Percentiles rank a stretch among this genome's conserved stretches.
Conservation (phyloP, 2,113 vertebrate genomes). For the Colistium nudipinnis region DNA sequence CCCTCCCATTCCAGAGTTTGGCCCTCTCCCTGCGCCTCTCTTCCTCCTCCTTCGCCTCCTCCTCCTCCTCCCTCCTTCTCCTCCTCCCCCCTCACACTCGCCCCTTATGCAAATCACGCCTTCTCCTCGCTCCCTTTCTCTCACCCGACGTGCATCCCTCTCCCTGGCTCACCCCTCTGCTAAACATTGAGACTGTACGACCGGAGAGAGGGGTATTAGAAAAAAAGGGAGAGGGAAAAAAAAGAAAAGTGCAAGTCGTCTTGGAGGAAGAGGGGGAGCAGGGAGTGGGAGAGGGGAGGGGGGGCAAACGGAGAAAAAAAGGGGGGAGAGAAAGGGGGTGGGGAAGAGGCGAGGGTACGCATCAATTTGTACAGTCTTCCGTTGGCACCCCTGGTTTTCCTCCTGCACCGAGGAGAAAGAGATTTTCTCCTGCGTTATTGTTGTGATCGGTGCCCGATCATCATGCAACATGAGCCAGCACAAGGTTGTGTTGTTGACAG, state of each 20-base stretch:
- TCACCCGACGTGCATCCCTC: slow-evolving; percentile 78
- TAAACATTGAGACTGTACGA: slow-evolving; percentile 78
- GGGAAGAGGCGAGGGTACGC: slow-evolving; percentile 81
- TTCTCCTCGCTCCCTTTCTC: slow-evolving; percentile 75
- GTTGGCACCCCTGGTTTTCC: slow-evolving; percentile 78
- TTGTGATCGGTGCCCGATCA: slow-evolving; percentile 67
- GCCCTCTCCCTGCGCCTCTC: slow-evolving; percentile 74
- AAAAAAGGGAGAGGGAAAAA: slow-evolving; percentile 22
- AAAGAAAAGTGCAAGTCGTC: slow-evolving; percentile 79
- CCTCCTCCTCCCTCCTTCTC: slow-evolving; percentile 13
- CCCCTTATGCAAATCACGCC: slow-evolving; percentile 83
- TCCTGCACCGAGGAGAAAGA: slow-evolving; percentile 72
- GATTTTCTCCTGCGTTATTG: slow-evolving; percentile 75
- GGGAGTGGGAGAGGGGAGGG: slow-evolving; percentile 56
- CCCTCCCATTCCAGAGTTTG: slow-evolving; percentile 79
- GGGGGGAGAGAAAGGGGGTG: slow-evolving; percentile 72
- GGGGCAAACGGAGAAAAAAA: slow-evolving; percentile 28
- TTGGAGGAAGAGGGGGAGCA: slow-evolving; percentile 76
- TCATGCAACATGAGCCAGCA: slow-evolving; percentile 78
- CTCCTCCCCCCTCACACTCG: slow-evolving; percentile 36
- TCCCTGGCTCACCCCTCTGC: slow-evolving; percentile 74
- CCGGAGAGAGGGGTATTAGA: slow-evolving; percentile 56
- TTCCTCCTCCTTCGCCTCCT: slow-evolving; percentile 57
- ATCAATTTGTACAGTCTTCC: slow-evolving; percentile 86
- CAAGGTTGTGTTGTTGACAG: slow-evolving; percentile 65